Percentiles rank a stretch among this genome's conserved stretches.
phyloP scores from a whole-genome alignment of 2,797 vertebrate species.

The Muscicapa striata region DNA sequence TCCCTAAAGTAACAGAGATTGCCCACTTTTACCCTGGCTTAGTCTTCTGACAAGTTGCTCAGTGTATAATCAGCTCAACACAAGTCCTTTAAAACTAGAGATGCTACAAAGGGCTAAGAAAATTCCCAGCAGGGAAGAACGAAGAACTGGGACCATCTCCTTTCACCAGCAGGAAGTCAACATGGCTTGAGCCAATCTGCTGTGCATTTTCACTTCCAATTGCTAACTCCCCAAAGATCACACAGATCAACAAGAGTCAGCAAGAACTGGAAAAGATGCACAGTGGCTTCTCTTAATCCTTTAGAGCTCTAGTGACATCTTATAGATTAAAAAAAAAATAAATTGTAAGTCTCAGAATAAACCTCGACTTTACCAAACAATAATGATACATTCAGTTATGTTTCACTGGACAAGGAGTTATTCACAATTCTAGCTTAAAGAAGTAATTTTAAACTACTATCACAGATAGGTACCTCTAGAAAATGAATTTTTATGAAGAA shows the following conservation, averaged over 20 bases:
- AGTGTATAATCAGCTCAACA: neutral
- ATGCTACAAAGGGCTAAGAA: neutral
- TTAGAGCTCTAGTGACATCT: neutral
- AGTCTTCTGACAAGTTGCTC: neutral
- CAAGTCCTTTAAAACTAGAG: neutral
- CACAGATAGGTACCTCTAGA: neutral
- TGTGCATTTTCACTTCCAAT: conserved; percentile 7
- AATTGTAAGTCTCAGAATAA: neutral
- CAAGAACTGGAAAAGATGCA: neutral
- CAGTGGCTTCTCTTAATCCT: neutral
- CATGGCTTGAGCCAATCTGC: neutral
- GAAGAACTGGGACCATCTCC: neutral
- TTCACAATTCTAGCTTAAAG: neutral
- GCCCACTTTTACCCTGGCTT: neutral
- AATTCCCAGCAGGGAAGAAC: neutral
- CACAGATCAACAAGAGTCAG: neutral
- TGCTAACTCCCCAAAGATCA: neutral
- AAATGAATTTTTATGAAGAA: neutral
- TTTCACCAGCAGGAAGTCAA: neutral
- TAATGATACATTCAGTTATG: neutral
- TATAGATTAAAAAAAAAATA: neutral
- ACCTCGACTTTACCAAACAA: neutral
- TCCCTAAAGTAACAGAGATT: neutral
- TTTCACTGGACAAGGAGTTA: neutral
- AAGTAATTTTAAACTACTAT: neutral